Conservation (phyloP, 2,888 invertebrate species). For the Diarsia dahlii region DNA sequence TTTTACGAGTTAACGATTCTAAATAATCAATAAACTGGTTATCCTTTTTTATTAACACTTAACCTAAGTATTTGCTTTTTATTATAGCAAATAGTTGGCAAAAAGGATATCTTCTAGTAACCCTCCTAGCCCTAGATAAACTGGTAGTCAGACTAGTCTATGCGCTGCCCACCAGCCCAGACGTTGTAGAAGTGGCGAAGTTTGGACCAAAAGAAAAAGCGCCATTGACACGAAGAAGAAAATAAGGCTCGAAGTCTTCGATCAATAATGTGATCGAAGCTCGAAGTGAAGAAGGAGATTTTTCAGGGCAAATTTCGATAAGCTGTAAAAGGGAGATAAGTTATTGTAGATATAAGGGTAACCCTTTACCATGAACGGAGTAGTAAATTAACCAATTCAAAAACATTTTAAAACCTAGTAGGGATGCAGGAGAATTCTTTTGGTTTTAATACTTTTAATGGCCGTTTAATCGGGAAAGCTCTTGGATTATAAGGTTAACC, state of each 20-base stretch:
- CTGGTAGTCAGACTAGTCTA: neutral
- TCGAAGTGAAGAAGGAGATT: neutral
- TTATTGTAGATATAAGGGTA: neutral
- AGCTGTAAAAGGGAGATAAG: neutral
- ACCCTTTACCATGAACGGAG: neutral
- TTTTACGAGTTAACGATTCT: neutral
- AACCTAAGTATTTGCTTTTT: neutral
- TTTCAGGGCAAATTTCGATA: neutral
- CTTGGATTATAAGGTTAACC: neutral
- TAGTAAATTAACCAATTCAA: neutral
- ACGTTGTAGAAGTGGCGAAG: neutral
- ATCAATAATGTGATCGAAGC: no score
- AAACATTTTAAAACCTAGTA: neutral
- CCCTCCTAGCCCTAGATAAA: neutral
- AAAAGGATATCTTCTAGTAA: neutral
- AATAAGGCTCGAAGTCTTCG: no score
- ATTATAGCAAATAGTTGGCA: neutral
- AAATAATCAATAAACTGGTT: neutral
- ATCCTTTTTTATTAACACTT: neutral
- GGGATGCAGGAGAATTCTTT: neutral
- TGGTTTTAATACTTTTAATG: neutral
- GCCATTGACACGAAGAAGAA: neutral
- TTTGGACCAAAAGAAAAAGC: neutral
- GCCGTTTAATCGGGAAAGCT: neutral
- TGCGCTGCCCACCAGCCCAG: neutral